Percentiles rank a stretch among this genome's conserved stretches.
Conservation (phyloP, 2,888 invertebrate genomes). For the Cosmia trapezina region DNA sequence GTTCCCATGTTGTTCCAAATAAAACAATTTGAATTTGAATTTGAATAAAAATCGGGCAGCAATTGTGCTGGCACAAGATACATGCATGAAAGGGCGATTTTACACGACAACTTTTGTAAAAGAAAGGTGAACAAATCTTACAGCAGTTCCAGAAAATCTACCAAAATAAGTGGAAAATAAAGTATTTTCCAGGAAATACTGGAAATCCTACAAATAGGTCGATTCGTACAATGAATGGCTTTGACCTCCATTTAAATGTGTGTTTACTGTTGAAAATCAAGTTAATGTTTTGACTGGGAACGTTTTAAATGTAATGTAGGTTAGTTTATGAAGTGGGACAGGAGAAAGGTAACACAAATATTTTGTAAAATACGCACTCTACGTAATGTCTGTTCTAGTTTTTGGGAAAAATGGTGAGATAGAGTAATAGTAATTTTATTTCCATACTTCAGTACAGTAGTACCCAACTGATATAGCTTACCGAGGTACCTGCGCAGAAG, state of each 20-base stretch:
- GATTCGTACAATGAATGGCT: neutral
- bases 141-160: constrained; percentile 5
- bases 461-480: too few species aligned
- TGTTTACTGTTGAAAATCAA: constrained; percentile 31
- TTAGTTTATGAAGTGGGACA: neutral
- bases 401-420: too few species aligned
- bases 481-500: too few species aligned
- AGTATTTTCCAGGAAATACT: neutral
- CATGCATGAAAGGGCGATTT: too few species aligned
- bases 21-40: too few species aligned
- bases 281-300: constrained; percentile 6
- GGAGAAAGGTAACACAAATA: neutral
- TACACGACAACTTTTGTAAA: neutral
- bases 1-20: too few species aligned
- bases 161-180: constrained; percentile 12
- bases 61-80: too few species aligned
- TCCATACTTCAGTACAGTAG: too few species aligned
- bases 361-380: neutral
- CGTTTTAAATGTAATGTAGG: constrained; percentile 1
- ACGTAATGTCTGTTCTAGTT: neutral
- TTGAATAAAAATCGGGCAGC: too few species aligned
- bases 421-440: too few species aligned
- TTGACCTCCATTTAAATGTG: constrained; percentile 20
- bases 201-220: neutral
- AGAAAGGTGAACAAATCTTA: neutral